Evolutionary conservation across 2,888 invertebrate genomes (phyloP), one percentile per base, ranked within the genome.

Genomic region (Agrochola macilenta): DNA sequence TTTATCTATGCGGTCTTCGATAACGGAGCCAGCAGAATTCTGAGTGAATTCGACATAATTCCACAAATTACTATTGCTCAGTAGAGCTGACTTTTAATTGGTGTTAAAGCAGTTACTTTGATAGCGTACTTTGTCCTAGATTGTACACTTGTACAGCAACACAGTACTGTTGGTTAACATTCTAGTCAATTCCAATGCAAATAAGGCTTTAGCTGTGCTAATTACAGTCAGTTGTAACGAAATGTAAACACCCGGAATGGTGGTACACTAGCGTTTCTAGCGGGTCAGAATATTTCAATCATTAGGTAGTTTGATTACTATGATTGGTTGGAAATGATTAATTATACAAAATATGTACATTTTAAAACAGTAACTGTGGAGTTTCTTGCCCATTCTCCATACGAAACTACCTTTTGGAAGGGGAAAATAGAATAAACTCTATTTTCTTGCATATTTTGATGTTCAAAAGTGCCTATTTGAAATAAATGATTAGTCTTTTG

Each of bases 161-260:
- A 9, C 14, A n/a, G 57, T 14, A n/a, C 14, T n/a, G 20, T n/a
- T 79, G 5, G 20, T 72, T 30, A 72, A 72, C 58, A 77, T 39
- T 52, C 49, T 43, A 76, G n/a, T 60, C 58, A 8, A 58, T 76
- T 76, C 11, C 30, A 39, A 80, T 60, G 73, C 58, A 72, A 80
- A 72, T 52, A 30, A 60, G n/a, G 60, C 30, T 54, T 35, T 52
- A 72, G 52, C 43, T 52, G 73, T 12, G n/a, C 60, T 80, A 60
- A 60, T 73, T 43, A 54, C 52, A 43, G 58, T n/a, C 43, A 43
- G 52, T 43, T 52, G 30, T 60, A 52, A 35, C 39, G 20, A 52
- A 71, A 61, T 52, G 49, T 72, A 60, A 79, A 71, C 58, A 72
- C 14, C 2, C 14, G 0, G 5, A 43, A 23, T n/a, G 7, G 9